phyloP scores from a whole-genome alignment of 2,113 vertebrate genomes.

The Dendropsophus ebraccatus region DNA sequence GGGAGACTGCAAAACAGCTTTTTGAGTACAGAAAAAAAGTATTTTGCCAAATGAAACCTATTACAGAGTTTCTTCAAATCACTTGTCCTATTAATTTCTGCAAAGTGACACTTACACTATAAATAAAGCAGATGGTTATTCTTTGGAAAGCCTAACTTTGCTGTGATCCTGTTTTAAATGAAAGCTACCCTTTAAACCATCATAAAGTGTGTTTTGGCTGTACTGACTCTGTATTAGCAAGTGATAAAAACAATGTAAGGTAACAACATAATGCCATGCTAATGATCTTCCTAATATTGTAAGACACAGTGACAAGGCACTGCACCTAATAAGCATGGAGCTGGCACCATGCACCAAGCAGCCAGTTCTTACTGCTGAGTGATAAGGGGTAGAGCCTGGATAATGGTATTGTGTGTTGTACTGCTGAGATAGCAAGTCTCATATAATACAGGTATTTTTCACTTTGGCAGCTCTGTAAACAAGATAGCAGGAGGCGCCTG shows the following conservation, averaged over 20 bases:
- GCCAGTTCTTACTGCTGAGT: slow-evolving; percentile 71
- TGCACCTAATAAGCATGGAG: slow-evolving; percentile 61
- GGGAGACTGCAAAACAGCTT: no score
- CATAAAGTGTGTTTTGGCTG: no score
- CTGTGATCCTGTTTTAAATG: no score
- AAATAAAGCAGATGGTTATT: no score
- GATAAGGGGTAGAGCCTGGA: slow-evolving; percentile 78
- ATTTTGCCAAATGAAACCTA: no score
- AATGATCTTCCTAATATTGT: slow-evolving; percentile 60
- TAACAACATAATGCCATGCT: slow-evolving; percentile 56
- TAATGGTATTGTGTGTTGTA: slow-evolving; percentile 79
- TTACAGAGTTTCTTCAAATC: no score
- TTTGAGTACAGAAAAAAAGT: no score
- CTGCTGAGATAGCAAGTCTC: slow-evolving; percentile 79
- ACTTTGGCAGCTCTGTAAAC: slow-evolving; percentile 86
- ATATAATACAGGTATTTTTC: slow-evolving; percentile 85
- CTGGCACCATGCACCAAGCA: slow-evolving; percentile 66
- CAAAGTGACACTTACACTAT: no score
- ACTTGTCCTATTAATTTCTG: no score
- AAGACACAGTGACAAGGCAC: slow-evolving; percentile 66
- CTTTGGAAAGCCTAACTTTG: no score
- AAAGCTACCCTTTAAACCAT: no score
- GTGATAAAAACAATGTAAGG: neutral
- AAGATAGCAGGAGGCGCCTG: slow-evolving; percentile 80
- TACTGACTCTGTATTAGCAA: neutral